phyloP scores from a whole-genome alignment of 2,797 vertebrate genomes.

The Mionectes olivaceus region DNA sequence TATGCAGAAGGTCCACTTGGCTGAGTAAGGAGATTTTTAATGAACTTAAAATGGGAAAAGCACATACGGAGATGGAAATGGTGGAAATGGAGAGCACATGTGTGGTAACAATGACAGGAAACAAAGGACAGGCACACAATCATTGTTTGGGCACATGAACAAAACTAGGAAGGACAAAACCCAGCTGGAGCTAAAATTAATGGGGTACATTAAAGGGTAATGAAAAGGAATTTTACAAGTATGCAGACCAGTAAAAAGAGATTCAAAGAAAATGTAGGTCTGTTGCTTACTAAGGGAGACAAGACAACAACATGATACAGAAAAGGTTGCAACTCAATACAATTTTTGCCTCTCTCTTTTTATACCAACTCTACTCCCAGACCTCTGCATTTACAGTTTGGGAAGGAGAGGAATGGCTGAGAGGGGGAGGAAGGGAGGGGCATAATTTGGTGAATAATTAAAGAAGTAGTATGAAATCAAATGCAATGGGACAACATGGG shows the following conservation, averaged over 20 bases:
- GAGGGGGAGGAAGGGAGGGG: too few species aligned
- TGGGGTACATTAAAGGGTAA: neutral
- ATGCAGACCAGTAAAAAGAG: neutral
- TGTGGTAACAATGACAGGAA: conserved; percentile 1
- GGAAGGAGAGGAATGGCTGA: neutral
- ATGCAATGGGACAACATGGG: neutral
- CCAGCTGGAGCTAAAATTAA: conserved; percentile 9
- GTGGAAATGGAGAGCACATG: conserved; percentile 1
- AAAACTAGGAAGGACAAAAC: conserved; percentile 29
- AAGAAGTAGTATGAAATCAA: neutral
- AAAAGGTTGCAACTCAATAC: neutral
- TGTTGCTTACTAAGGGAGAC: neutral
- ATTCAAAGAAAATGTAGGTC: neutral
- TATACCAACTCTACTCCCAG: neutral
- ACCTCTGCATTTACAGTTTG: neutral
- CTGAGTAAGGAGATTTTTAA: neutral
- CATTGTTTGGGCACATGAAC: neutral
- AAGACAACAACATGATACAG: neutral
- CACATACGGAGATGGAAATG: neutral
- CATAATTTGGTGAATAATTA: neutral
- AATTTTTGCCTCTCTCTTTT: neutral
- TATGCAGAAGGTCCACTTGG: neutral
- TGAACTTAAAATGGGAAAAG: conserved; percentile 19
- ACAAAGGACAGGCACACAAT: neutral
- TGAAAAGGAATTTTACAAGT: neutral